Percentiles rank a stretch among this genome's conserved stretches.
Evolutionary conservation across 2,113 vertebrate species (phyloP).

Genomic region (Columbina picui): DNA sequence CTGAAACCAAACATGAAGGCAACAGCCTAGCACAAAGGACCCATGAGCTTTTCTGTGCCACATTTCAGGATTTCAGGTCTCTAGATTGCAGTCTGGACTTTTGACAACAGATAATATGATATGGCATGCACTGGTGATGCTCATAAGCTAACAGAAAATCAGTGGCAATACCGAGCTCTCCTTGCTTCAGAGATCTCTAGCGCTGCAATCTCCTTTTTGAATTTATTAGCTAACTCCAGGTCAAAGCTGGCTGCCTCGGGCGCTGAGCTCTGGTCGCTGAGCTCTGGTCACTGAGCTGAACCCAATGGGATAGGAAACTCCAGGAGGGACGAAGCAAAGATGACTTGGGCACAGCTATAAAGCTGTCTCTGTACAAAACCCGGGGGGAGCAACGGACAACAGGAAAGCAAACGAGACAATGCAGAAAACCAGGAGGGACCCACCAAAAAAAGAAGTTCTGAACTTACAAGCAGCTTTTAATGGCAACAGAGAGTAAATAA

Average conservation of each 20-base stretch:
- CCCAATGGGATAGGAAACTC: not conserved
- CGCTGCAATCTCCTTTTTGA: not conserved
- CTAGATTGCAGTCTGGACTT: not conserved
- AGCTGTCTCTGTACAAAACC: not conserved
- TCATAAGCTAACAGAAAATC: rapidly evolving
- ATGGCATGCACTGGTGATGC: rapidly evolving
- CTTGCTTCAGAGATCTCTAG: not conserved
- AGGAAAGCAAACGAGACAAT: not conserved
- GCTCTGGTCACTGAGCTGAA: not conserved
- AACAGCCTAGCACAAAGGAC: not conserved
- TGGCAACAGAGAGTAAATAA: not conserved
- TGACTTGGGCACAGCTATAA: not conserved
- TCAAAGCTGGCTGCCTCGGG: not conserved
- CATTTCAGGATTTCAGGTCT: not conserved
- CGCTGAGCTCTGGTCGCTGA: not conserved
- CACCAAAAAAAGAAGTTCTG: not conserved
- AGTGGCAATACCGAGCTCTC: not conserved
- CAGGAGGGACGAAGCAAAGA: not conserved
- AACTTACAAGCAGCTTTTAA: not conserved
- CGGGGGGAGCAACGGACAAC: rapidly evolving
- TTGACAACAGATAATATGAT: rapidly evolving
- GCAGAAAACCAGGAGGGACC: not conserved
- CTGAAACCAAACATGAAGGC: not conserved
- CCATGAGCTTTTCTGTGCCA: no score
- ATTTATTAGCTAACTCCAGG: not conserved